A percentile compares a stretch with the other conserved stretches of the same genome.
phyloP scores from a whole-genome alignment of 2,888 invertebrate species.

The Anoplius nigerrimus region DNA sequence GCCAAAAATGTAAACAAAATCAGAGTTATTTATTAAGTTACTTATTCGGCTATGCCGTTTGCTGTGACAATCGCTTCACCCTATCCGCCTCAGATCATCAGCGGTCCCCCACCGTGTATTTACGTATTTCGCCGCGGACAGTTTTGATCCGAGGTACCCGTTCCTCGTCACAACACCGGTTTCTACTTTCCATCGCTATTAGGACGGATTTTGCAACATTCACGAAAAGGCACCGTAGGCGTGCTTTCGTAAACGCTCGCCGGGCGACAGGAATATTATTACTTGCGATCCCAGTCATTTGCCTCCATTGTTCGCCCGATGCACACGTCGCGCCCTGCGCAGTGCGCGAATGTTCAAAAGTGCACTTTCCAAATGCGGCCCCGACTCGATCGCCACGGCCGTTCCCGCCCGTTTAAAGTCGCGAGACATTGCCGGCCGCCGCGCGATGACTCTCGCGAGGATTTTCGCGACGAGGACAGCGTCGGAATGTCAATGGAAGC shows the following conservation, averaged over 20 bases:
- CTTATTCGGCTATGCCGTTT: too few species aligned
- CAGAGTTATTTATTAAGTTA: too few species aligned
- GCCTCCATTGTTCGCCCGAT: too few species aligned
- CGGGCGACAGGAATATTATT: conserved; percentile 14
- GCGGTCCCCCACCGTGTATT: too few species aligned
- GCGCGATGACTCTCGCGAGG: neutral
- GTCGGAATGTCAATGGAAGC: neutral
- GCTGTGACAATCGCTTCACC: too few species aligned
- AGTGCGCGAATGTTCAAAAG: neutral
- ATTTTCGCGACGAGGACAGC: neutral
- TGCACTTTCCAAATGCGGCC: neutral
- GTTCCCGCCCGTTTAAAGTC: neutral
- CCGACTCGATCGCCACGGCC: neutral
- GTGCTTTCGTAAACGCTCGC: conserved; percentile 34
- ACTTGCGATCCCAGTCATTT: too few species aligned
- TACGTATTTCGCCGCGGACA: neutral
- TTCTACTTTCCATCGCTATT: conserved; percentile 33
- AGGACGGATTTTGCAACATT: conserved; percentile 31
- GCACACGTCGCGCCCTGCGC: too few species aligned
- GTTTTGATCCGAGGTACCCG: conserved; percentile 19
- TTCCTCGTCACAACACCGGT: conserved; percentile 5
- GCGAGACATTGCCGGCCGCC: neutral
- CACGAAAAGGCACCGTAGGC: conserved; percentile 36
- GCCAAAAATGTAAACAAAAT: too few species aligned
- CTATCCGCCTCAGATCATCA: too few species aligned